phyloP scores from a whole-genome alignment of 2,113 vertebrate genomes.

The Lota lota region DNA sequence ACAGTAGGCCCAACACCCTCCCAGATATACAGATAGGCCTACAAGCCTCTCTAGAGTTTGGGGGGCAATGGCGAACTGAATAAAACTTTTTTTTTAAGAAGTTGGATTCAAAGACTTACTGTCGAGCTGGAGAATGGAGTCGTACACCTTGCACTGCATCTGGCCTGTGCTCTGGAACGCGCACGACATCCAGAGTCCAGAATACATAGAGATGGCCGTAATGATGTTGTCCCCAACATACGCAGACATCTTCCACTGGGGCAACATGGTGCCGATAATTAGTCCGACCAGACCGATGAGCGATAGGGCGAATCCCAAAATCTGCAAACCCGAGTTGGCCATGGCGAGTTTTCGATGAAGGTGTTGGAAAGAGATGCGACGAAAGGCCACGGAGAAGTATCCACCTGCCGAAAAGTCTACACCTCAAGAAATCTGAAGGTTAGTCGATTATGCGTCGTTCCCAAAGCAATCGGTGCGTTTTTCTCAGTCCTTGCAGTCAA shows the following conservation, averaged over 20 bases:
- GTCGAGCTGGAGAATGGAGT: slow-evolving; percentile 82
- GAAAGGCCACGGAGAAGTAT: slow-evolving; percentile 10
- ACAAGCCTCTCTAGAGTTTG: no score
- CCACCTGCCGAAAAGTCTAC: slow-evolving; percentile 24
- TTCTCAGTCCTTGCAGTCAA: not conserved
- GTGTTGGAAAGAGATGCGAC: not conserved
- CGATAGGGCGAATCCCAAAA: slow-evolving; percentile 81
- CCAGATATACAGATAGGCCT: no score
- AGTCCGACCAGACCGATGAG: slow-evolving; percentile 78
- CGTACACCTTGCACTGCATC: slow-evolving; percentile 85
- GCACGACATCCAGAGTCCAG: slow-evolving; percentile 88
- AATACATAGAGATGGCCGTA: slow-evolving; percentile 83
- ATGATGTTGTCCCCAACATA: slow-evolving; percentile 86
- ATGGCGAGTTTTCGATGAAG: slow-evolving; percentile 56
- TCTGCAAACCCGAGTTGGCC: slow-evolving; percentile 84
- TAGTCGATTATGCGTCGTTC: not conserved
- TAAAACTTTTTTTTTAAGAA: not conserved
- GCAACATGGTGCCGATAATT: slow-evolving; percentile 80
- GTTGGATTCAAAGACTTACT: slow-evolving; percentile 55
- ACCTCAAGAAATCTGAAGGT: not conserved
- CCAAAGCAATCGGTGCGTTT: not conserved
- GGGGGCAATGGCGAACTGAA: not conserved
- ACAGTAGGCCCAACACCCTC: no score
- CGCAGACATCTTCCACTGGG: slow-evolving; percentile 87
- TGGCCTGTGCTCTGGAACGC: slow-evolving; percentile 81